Evolutionary conservation across 2,113 vertebrate species (phyloP).

Genomic region (Phaetusa simplex): DNA sequence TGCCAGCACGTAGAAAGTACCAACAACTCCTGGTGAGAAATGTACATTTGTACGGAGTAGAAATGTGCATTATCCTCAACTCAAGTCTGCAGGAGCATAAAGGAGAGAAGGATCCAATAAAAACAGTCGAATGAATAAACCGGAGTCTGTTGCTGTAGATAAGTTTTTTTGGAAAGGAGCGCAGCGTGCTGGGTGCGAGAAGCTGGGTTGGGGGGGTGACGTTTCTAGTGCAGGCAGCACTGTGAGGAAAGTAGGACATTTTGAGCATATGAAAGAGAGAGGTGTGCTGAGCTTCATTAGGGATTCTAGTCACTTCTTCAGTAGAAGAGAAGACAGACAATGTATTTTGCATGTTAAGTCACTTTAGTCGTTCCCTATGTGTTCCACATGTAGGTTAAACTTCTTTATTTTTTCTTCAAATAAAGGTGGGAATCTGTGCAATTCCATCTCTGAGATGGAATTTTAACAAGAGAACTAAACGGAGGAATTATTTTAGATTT

Average conservation of each 20-base stretch:
- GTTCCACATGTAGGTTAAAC: slow-evolving; percentile 12
- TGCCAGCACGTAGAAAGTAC: neutral
- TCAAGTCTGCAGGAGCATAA: neutral
- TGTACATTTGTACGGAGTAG: neutral
- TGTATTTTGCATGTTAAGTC: slow-evolving; percentile 4
- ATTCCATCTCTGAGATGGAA: neutral
- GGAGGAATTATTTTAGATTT: neutral
- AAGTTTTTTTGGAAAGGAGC: neutral
- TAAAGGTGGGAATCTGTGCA: slow-evolving; percentile 7
- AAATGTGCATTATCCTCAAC: neutral
- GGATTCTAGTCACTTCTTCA: slow-evolving; percentile 7
- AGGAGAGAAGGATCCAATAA: neutral
- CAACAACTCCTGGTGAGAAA: neutral
- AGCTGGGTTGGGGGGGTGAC: neutral
- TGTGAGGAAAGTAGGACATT: slow-evolving; percentile 36
- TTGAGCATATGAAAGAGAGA: slow-evolving; percentile 3
- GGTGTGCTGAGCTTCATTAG: slow-evolving; percentile 38
- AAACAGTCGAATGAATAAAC: neutral
- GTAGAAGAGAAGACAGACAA: slow-evolving; percentile 10
- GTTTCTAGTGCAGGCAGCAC: neutral
- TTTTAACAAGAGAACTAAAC: slow-evolving; percentile 12
- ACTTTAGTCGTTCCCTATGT: neutral
- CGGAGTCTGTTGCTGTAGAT: neutral
- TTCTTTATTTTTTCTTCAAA: slow-evolving; percentile 5
- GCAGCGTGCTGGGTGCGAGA: neutral